Evolutionary conservation across 2,113 vertebrate species (phyloP), one percentile per base, ranked within the genome.

Genomic region (Pao palembangensis): DNA sequence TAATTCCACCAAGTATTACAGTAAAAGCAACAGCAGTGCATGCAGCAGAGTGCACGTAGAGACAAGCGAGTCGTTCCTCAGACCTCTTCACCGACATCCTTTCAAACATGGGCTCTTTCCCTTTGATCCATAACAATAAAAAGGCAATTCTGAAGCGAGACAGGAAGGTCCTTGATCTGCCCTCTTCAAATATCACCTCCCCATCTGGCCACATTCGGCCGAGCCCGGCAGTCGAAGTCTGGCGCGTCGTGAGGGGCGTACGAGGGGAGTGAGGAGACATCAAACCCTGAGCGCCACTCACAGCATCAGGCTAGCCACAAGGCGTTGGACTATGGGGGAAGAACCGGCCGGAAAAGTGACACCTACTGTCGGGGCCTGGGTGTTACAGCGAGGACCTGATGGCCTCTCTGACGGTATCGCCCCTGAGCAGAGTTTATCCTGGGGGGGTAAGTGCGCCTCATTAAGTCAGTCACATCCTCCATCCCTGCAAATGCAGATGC

Each of bases 391-490:
- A 52, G 58, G 55, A 85, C 75, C 82, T 58, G 54, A 78, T 41
- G 69, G 73, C 66, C 58, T 61, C 55, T 72, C 57, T 53, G 67
- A 77, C 64, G 25, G 25, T 6, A 28, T 61, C 61, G 53, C 61
- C 73, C 69, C 46, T 51, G 61, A 70, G 78, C 76, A 68, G 75
- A 78, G 64, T 79, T 67, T 58, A 11, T 17, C 8, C 17, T 3
- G 18, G 47, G 62, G 65, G 73, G 69, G 79, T 85, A 67, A 68
- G 50, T 82, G 68, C 58, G 84, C 72, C 75, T 81, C 82, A 87
- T 86, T 82, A 79, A 83, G 74, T 8, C 67, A 31, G 50, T 70
- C 53, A 54, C 60, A 28, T 28, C 25, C 5, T 6, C 25, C 25
- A 28, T 28, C 43, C 21, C 70, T 38, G 76, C 25, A 65, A 15